These are phyloP conservation scores for Syrrhaptes paradoxus DNA, from an alignment of 2,113 vertebrate species.

Conservation along the genomic window DNA sequence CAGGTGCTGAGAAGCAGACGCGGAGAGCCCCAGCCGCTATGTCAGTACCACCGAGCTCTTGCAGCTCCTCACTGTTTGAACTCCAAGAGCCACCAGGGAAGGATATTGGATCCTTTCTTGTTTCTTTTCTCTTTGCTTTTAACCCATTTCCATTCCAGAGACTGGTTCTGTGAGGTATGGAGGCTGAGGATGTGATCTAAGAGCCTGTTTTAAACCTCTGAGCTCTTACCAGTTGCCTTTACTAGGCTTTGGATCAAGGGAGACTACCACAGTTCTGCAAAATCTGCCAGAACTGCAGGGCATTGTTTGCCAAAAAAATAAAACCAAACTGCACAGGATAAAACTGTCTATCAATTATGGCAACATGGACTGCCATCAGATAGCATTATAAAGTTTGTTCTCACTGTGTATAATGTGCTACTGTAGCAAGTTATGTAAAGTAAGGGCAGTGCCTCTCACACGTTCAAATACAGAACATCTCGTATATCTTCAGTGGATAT, in stretches of 20 bases:
- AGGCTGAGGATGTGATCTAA: not conserved
- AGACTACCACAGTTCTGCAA: not conserved
- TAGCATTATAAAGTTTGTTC: not conserved
- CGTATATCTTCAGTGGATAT: not conserved
- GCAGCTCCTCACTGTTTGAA: not conserved
- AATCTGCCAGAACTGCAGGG: not conserved
- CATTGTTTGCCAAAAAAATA: not conserved
- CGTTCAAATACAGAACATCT: accelerated
- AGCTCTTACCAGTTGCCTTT: not conserved
- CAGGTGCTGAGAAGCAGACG: not conserved
- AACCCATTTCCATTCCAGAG: not conserved
- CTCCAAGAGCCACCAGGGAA: not conserved
- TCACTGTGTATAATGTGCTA: accelerated
- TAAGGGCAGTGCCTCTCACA: not conserved
- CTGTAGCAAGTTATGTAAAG: not conserved
- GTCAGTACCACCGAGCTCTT: not conserved
- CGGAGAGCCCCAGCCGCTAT: not conserved
- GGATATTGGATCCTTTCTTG: not conserved
- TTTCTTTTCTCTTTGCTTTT: not conserved
- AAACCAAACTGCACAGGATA: not conserved
- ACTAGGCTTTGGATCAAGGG: not conserved
- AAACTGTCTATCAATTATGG: not conserved
- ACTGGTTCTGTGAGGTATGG: not conserved
- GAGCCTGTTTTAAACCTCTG: not conserved
- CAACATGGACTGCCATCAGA: not conserved